Conservation (phyloP, 1,140 invertebrate genomes). For the Drosophila rhopaloa region DNA sequence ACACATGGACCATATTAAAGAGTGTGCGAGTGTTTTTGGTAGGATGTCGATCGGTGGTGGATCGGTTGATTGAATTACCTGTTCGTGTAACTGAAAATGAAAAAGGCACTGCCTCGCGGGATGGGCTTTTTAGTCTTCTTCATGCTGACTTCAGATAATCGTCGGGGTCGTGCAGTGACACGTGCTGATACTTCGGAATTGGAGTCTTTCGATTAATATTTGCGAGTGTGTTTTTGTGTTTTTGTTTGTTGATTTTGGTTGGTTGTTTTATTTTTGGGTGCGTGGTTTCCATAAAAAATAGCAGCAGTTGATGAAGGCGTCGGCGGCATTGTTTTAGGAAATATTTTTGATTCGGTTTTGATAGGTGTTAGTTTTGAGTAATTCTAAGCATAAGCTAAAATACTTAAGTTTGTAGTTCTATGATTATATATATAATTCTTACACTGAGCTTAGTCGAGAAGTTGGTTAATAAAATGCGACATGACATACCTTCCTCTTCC, state of each 20-base stretch:
- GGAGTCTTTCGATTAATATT: conserved; percentile 80
- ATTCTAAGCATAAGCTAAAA: conserved; percentile 50
- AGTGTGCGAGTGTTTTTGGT: conserved; percentile 24
- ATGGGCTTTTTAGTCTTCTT: conserved; percentile 96
- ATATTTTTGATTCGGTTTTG: conserved; percentile 54
- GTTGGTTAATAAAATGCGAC: not conserved
- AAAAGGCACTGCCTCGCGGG: conserved; percentile 96
- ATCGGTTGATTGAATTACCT: conserved; percentile 89
- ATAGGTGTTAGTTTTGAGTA: conserved; percentile 52
- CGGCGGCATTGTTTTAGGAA: conserved; percentile 62
- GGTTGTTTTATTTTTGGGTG: conserved; percentile 28
- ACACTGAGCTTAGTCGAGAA: conserved; percentile 27
- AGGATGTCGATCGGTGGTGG: conserved; percentile 42
- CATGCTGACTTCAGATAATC: conserved; percentile 96
- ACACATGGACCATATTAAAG: conserved; percentile 40
- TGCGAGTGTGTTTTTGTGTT: conserved; percentile 41
- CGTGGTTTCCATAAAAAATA: conserved; percentile 25
- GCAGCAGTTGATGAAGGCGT: conserved; percentile 45
- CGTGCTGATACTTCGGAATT: conserved; percentile 77
- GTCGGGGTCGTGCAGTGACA: conserved; percentile 91
- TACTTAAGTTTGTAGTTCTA: conserved; percentile 28
- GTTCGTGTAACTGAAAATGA: conserved; percentile 97
- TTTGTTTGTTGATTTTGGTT: conserved; percentile 4
- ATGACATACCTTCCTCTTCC: conserved; percentile 75
- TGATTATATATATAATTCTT: conserved; percentile 24